Conservation (phyloP, 2,888 invertebrate species). For the Bellardia bayeri region DNA sequence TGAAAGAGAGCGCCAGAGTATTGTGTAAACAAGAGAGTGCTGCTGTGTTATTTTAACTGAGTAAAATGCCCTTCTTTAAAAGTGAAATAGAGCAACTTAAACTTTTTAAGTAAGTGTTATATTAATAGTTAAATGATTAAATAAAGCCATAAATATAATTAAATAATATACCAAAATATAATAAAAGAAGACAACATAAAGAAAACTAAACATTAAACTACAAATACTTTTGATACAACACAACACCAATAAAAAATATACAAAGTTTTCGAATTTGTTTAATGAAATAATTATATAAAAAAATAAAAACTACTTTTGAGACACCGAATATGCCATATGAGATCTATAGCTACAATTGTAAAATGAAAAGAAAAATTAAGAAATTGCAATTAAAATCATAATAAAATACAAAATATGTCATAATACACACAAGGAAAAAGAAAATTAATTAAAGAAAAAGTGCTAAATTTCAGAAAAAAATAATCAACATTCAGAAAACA, state of each 20-base stretch:
- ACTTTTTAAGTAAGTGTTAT: neutral
- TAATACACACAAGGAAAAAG: neutral
- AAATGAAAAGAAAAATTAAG: slow-evolving; percentile 35
- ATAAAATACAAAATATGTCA: neutral
- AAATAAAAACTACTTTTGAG: slow-evolving; percentile 59
- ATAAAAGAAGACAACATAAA: slow-evolving; percentile 42
- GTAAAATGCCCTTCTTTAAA: no score
- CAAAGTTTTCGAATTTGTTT: slow-evolving; percentile 15
- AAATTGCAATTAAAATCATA: slow-evolving; percentile 5
- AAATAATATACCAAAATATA: slow-evolving; percentile 25
- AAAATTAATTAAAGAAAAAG: neutral
- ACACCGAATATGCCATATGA: slow-evolving; percentile 59
- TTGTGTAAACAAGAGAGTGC: neutral
- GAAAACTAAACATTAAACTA: slow-evolving; percentile 59
- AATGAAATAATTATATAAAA: slow-evolving; percentile 5
- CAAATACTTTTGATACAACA: slow-evolving; percentile 22
- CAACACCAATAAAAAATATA: slow-evolving; percentile 50
- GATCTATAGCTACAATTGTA: slow-evolving; percentile 51
- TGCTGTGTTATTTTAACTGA: neutral
- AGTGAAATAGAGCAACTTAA: no score
- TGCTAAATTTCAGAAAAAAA: slow-evolving; percentile 12
- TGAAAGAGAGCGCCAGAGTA: neutral
- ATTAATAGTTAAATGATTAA: slow-evolving; percentile 22
- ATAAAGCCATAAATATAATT: slow-evolving; percentile 13
- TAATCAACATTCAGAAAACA: neutral